Percentiles rank a stretch among this genome's conserved stretches.
phyloP scores from a whole-genome alignment of 2,888 invertebrate genomes.

The Tortrix viridana region DNA sequence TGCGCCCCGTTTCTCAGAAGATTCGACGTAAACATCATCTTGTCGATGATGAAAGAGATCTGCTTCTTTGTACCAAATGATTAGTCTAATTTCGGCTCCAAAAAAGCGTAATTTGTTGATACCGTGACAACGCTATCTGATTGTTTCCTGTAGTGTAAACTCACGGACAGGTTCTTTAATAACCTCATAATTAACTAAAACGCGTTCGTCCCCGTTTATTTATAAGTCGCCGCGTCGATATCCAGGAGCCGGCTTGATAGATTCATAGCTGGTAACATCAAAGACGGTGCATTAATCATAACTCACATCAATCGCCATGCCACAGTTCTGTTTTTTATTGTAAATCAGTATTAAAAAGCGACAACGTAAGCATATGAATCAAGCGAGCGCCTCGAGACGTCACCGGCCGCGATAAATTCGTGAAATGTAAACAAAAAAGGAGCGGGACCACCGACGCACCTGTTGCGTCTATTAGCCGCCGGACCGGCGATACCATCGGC shows the following conservation, averaged over 20 bases:
- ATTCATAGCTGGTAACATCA: conserved; percentile 83
- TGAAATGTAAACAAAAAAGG: conserved; percentile 77
- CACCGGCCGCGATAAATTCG: conserved; percentile 78
- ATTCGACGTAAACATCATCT: conserved; percentile 79
- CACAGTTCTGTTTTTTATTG: conserved; percentile 81
- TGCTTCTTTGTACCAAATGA: conserved; percentile 81
- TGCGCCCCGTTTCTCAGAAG: conserved; percentile 78
- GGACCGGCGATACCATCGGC: conserved; percentile 53
- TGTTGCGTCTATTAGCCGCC: conserved; percentile 76
- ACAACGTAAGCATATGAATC: conserved; percentile 80
- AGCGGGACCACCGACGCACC: conserved; percentile 78
- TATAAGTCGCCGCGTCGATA: conserved; percentile 79
- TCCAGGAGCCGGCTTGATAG: conserved; percentile 81
- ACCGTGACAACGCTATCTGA: conserved; percentile 67
- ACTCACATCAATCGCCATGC: conserved; percentile 82
- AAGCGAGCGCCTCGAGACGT: conserved; percentile 78
- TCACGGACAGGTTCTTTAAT: conserved; percentile 55
- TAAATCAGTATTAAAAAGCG: conserved; percentile 84
- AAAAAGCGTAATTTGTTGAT: conserved; percentile 70
- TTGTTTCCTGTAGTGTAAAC: conserved; percentile 26
- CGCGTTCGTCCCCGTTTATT: conserved; percentile 76
- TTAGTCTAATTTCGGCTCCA: conserved; percentile 79
- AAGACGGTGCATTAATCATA: conserved; percentile 82
- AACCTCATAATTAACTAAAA: conserved; percentile 80
- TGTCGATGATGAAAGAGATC: conserved; percentile 85